Percentiles rank a stretch among this genome's conserved stretches.
Conservation (phyloP, 2,888 invertebrate species). For the Trachelus troglodyta region DNA sequence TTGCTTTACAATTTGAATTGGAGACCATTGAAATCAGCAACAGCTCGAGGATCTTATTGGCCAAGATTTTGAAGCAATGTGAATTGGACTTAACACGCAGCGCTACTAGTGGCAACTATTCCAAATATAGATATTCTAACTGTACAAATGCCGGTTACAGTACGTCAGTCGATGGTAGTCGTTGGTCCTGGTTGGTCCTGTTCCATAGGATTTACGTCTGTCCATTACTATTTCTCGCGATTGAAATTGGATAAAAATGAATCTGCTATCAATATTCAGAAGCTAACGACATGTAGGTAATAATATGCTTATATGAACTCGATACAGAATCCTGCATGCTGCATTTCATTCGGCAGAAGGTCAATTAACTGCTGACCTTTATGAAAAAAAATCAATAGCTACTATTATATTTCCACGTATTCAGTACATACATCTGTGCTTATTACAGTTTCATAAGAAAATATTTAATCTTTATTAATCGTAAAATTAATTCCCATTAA, state of each 20-base stretch:
- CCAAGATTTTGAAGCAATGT: not conserved
- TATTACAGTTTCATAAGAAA: not conserved
- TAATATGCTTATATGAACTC: not conserved
- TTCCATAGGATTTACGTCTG: not conserved
- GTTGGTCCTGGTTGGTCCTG: not conserved
- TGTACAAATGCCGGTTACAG: not conserved
- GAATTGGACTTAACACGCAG: not conserved
- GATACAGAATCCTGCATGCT: not conserved
- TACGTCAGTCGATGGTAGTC: not conserved
- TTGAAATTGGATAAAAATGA: not conserved
- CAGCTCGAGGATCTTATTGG: not conserved
- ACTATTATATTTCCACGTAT: not conserved
- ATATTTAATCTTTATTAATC: not conserved
- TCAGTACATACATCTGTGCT: not conserved
- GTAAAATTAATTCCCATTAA: not conserved
- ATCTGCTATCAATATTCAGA: not conserved
- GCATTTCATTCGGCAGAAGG: not conserved
- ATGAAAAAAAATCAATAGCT: not conserved
- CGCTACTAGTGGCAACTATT: not conserved
- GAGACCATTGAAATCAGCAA: not conserved
- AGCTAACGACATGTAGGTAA: not conserved
- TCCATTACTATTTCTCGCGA: not conserved
- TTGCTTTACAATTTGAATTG: not conserved
- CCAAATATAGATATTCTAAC: not conserved
- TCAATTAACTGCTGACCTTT: not conserved